Evolutionary conservation across 2,888 invertebrate species (phyloP).

Genomic region (Caradrina kadenii): DNA sequence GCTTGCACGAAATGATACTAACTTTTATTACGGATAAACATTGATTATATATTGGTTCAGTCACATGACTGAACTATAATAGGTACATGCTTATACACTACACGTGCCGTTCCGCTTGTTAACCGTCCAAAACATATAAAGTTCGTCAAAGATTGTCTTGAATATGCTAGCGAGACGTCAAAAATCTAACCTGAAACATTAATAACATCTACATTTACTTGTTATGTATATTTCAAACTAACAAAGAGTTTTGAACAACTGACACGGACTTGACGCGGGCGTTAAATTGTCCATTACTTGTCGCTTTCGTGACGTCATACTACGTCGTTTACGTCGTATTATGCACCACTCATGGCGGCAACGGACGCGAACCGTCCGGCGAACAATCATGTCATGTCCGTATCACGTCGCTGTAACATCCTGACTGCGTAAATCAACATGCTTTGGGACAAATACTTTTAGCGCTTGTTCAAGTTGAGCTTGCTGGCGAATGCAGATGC

Average conservation of each 20-base stretch:
- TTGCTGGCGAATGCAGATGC: too few relatives aligned
- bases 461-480: too few relatives aligned
- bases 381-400: slow-evolving; percentile 41
- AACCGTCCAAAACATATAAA: too few relatives aligned
- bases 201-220: not conserved
- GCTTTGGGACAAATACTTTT: slow-evolving; percentile 22
- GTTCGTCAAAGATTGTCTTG: too few relatives aligned
- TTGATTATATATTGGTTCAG: too few relatives aligned
- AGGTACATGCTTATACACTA: too few relatives aligned
- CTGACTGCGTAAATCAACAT: slow-evolving; percentile 24
- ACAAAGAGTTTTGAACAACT: not conserved
- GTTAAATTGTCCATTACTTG: slow-evolving; percentile 14
- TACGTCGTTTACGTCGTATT: slow-evolving; percentile 24
- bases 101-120: too few relatives aligned
- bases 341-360: slow-evolving; percentile 1
- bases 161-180: not conserved
- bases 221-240: not conserved
- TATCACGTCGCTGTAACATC: slow-evolving; percentile 19
- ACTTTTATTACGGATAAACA: too few relatives aligned
- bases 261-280: not conserved
- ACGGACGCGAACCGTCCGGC: slow-evolving; percentile 12
- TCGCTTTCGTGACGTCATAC: slow-evolving; percentile 21
- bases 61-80: too few relatives aligned
- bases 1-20: too few relatives aligned
- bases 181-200: not conserved